Evolutionary conservation across 2,888 invertebrate genomes (phyloP), one percentile per base, ranked within the genome.

Genomic region (Cyclophora punctaria): DNA sequence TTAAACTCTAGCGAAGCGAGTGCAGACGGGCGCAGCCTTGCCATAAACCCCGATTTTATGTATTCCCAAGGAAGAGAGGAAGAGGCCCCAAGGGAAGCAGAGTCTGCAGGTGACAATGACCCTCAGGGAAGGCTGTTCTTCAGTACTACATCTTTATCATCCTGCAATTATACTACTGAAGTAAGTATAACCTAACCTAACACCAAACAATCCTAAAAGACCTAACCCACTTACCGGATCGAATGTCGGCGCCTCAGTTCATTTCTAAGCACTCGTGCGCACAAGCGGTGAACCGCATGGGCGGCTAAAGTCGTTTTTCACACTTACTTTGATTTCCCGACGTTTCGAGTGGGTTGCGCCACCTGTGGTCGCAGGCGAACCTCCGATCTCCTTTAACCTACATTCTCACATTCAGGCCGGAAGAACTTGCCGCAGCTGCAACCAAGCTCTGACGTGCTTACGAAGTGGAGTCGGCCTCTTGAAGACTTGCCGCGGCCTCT

Each of bases 381-480:
- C 34, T 37, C 42, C 34, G 7, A 34, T 2, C 5, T 37, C 37
- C 37, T 37, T 37, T 37, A 37, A 37, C 4, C 4, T n/a, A n/a
- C 42, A 7, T 42, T 42, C n/a, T 42, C 4, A 3, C 33, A 40
- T 44, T 35, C 51, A 68, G 66, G 48, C 59, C 48, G 63, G 64
- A 45, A 20, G 43, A 5, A 50, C 50, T n/a, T 69, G 82, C 51
- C 44, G 54, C 1, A 67, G 65, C 54, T 82, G 82, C 60, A 59
- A 53, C 3, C 64, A 67, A 50, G 62, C 67, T 0, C 53, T 77
- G 34, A 56, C 54, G 42, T 83, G 83, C 53, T 54, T 58, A 3
- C 45, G 64, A 2, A 71, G 50, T 55, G 74, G 75, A 57, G 56
- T 73, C 0, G 80, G 76, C 7, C 47, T 69, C 1, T 42, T 69